Percentiles rank a stretch among this genome's conserved stretches.
Conservation (phyloP, 2,888 invertebrate genomes). For the Bembecia ichneumoniformis region DNA sequence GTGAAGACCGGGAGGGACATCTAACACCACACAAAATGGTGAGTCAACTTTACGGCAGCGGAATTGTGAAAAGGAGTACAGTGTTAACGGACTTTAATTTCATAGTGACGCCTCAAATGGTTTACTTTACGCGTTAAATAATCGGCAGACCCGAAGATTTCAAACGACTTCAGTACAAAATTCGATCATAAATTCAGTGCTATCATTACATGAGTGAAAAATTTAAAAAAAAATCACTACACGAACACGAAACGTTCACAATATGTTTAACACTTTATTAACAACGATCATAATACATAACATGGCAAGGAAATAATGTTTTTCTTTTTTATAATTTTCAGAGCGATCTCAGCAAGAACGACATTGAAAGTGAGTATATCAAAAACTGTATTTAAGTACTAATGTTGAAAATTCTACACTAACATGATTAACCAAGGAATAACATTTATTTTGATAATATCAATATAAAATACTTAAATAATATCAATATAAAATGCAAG, state of each 20-base stretch:
- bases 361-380: constrained; percentile 89
- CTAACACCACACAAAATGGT: constrained; percentile 79
- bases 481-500: no score
- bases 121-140: constrained; percentile 31
- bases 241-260: constrained; percentile 25
- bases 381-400: no score
- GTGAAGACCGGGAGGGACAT: constrained; percentile 78
- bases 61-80: constrained; percentile 61
- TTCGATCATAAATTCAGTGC: constrained; percentile 36
- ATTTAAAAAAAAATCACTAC: constrained; percentile 36
- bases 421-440: no score
- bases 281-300: constrained; percentile 41
- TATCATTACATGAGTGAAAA: constrained; percentile 45
- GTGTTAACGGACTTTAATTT: constrained; percentile 54
- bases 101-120: constrained; percentile 40
- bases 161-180: constrained; percentile 27
- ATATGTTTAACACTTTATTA: constrained; percentile 33
- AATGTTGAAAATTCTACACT: no score
- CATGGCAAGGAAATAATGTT: constrained; percentile 48
- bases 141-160: constrained; percentile 61
- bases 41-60: constrained; percentile 67
- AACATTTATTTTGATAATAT: no score
- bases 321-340: constrained; percentile 74
- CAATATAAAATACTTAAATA: no score
- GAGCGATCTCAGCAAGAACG: constrained; percentile 90